These are phyloP conservation scores for Harpagoxenus sublaevis DNA, from an alignment of 2,888 invertebrate species.

Conservation along the genomic window DNA sequence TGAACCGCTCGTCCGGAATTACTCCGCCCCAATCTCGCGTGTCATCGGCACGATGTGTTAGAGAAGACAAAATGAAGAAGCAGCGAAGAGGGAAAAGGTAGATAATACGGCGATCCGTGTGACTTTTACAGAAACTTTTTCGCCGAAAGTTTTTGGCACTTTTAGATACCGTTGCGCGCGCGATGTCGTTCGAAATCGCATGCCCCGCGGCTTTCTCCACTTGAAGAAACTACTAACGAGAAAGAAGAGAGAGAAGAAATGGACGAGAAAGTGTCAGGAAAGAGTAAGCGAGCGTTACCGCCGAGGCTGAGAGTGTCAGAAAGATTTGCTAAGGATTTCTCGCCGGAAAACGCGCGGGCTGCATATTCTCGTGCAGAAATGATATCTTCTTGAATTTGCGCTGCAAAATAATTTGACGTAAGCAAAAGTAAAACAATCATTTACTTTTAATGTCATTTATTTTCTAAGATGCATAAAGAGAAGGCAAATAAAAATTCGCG, in stretches of 20 bases:
- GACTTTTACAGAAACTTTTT: conserved; percentile 71
- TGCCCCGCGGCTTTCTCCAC: conserved; percentile 45
- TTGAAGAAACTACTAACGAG: conserved; percentile 64
- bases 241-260: conserved; percentile 52
- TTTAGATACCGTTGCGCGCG: conserved; percentile 56
- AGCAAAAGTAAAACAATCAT: background rate
- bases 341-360: conserved; percentile 54
- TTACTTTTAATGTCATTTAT: background rate
- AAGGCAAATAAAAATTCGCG: background rate
- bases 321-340: conserved; percentile 66
- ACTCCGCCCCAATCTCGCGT: conserved; percentile 41
- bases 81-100: conserved; percentile 9
- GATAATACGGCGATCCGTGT: conserved; percentile 55
- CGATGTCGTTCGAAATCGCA: conserved; percentile 59
- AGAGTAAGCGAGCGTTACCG: conserved; percentile 51
- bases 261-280: conserved; percentile 37
- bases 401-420: background rate
- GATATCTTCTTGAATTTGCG: conserved; percentile 59
- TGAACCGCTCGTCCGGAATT: conserved; percentile 58
- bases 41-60: conserved; percentile 50
- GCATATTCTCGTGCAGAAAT: conserved; percentile 65
- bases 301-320: conserved; percentile 32
- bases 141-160: conserved; percentile 69
- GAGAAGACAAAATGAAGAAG: conserved; percentile 17
- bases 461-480: background rate